A percentile compares a stretch with the other conserved stretches of the same genome.
These are phyloP conservation scores for Acanthiza pusilla DNA, from an alignment of 2,797 vertebrate species.

Conservation along the genomic window DNA sequence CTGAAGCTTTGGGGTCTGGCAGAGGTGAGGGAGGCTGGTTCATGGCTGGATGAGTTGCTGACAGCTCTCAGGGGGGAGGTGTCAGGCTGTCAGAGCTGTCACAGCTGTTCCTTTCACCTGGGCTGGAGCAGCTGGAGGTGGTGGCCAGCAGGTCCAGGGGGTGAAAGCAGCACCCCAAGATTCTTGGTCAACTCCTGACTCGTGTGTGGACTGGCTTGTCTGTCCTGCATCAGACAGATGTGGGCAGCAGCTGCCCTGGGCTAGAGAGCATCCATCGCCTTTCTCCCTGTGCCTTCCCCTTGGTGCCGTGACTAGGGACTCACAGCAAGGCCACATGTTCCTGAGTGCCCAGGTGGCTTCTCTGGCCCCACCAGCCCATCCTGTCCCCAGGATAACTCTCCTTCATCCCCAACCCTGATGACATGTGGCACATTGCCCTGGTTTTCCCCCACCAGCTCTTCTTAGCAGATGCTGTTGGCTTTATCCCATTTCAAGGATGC, in stretches of 20 bases:
- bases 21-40: not conserved
- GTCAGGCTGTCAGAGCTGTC: fast-evolving
- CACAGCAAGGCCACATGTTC: fast-evolving
- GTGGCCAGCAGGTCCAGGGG: not conserved
- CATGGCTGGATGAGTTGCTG: not conserved
- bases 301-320: fast-evolving
- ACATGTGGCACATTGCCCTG: not conserved
- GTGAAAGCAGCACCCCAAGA: not conserved
- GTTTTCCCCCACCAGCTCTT: not conserved
- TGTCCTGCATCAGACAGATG: not conserved
- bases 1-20: not conserved
- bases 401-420: not conserved
- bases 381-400: not conserved
- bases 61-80: not conserved
- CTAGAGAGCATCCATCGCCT: not conserved
- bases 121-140: not conserved
- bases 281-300: not conserved
- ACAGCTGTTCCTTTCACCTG: not conserved
- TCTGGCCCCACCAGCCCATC: not conserved
- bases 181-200: not conserved
- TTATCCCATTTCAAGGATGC: not conserved
- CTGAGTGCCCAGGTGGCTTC: not conserved
- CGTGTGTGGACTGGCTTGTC: fast-evolving
- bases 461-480: not conserved
- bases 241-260: not conserved